phyloP scores from a whole-genome alignment of 2,797 vertebrate species.

The Thamnophis elegans region DNA sequence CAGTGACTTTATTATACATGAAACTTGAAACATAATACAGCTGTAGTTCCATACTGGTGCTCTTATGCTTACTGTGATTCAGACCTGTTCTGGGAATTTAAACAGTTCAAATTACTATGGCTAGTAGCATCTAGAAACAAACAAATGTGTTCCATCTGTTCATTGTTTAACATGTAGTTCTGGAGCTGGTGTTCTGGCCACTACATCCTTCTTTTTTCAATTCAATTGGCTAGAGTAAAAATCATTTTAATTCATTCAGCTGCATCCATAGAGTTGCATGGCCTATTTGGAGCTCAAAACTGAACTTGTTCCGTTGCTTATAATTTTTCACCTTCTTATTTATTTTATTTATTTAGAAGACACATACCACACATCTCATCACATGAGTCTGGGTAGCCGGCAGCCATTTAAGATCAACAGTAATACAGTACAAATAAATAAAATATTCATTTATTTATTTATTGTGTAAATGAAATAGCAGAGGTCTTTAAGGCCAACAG shows the following conservation, averaged over 20 bases:
- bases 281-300: not conserved
- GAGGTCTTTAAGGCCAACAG: not conserved
- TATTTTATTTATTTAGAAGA: not conserved
- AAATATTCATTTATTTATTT: not conserved
- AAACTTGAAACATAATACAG: not conserved
- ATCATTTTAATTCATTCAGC: not conserved
- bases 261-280: not conserved
- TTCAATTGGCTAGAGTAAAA: not conserved
- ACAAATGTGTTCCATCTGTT: not conserved
- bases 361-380: not conserved
- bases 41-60: not conserved
- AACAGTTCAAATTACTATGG: not conserved
- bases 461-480: not conserved
- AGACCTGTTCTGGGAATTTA: not conserved
- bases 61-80: not conserved
- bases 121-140: not conserved
- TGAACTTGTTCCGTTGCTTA: not conserved
- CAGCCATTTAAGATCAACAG: not conserved
- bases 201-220: not conserved
- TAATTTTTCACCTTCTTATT: not conserved
- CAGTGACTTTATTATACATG: not conserved
- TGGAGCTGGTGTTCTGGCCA: not conserved
- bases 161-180: not conserved
- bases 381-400: not conserved
- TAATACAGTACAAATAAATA: not conserved